Percentiles rank a stretch among this genome's conserved stretches.
Evolutionary conservation across 2,888 invertebrate species (phyloP).

Genomic region (Netelia inedita): DNA sequence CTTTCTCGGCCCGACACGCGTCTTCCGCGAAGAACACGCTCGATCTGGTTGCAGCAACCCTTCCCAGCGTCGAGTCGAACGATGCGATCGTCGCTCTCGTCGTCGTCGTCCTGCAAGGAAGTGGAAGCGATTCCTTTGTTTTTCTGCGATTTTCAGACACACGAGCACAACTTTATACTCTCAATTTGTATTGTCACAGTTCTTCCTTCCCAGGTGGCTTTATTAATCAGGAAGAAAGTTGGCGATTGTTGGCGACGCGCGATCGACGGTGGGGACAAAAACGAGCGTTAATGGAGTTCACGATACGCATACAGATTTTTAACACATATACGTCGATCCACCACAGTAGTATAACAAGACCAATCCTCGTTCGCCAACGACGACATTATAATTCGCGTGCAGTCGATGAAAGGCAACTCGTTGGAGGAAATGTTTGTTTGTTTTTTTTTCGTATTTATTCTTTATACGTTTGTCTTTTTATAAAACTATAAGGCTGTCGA

Average conservation of each 20-base stretch:
- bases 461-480: constrained; percentile 70
- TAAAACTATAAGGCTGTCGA: constrained; percentile 84
- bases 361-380: constrained; percentile 72
- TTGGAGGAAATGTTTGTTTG: constrained; percentile 79
- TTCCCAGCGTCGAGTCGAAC: background rate
- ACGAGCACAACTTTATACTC: background rate
- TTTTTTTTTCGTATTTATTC: constrained; percentile 30
- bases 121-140: background rate
- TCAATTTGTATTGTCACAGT: background rate
- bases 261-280: constrained; percentile 12
- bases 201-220: background rate
- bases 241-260: background rate
- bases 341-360: constrained; percentile 45
- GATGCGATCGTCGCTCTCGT: constrained; percentile 1
- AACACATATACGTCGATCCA: constrained; percentile 24
- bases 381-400: constrained; percentile 70
- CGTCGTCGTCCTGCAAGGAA: background rate
- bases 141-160: background rate
- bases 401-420: constrained; percentile 84
- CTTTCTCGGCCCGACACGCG: background rate
- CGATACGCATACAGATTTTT: constrained; percentile 10
- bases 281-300: constrained; percentile 3
- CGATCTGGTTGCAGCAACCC: constrained; percentile 1
- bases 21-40: constrained; percentile 8
- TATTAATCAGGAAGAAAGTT: background rate